These are phyloP conservation scores for Melangyna quadrimaculata DNA, from an alignment of 2,888 invertebrate genomes.

Conservation along the genomic window DNA sequence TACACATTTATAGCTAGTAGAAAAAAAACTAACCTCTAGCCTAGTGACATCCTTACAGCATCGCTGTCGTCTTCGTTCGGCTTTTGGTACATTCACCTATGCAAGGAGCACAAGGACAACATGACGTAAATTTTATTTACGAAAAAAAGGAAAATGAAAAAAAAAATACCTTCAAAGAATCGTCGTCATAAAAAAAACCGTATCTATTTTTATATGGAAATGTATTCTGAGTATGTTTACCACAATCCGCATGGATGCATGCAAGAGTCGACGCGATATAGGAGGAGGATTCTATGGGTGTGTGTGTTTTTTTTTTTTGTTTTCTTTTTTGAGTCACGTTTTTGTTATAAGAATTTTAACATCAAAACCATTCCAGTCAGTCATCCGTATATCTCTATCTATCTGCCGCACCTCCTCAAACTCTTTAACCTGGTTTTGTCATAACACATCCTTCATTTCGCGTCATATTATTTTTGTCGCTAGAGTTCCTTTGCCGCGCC, in stretches of 20 bases:
- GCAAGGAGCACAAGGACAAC: conserved; percentile 57
- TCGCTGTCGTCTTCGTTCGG: not conserved
- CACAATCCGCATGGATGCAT: conserved; percentile 34
- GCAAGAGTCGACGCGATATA: conserved; percentile 52
- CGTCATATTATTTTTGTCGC: conserved; percentile 63
- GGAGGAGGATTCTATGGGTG: not conserved
- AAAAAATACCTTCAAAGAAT: conserved; percentile 15
- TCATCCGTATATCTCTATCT: not conserved
- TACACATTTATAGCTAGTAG: not conserved
- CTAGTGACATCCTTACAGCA: conserved; percentile 57
- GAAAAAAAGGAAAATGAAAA: not conserved
- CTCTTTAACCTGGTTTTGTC: not conserved
- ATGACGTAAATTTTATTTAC: conserved; percentile 12
- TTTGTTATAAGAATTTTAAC: conserved; percentile 27
- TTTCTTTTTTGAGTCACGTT: conserved; percentile 39
- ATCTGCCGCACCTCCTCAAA: not conserved
- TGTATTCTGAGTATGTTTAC: conserved; percentile 63
- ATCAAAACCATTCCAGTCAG: conserved; percentile 31
- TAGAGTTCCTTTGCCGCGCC: conserved; percentile 35
- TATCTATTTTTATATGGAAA: conserved; percentile 63
- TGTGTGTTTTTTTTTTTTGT: conserved; percentile 1
- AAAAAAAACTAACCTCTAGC: not conserved
- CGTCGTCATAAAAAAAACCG: conserved; percentile 31
- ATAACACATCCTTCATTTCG: conserved; percentile 51
- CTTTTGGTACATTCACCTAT: conserved; percentile 50